A percentile compares a stretch with the other conserved stretches of the same genome.
These are phyloP conservation scores for Clunio marinus DNA, from an alignment of 2,888 invertebrate genomes.

Conservation along the genomic window DNA sequence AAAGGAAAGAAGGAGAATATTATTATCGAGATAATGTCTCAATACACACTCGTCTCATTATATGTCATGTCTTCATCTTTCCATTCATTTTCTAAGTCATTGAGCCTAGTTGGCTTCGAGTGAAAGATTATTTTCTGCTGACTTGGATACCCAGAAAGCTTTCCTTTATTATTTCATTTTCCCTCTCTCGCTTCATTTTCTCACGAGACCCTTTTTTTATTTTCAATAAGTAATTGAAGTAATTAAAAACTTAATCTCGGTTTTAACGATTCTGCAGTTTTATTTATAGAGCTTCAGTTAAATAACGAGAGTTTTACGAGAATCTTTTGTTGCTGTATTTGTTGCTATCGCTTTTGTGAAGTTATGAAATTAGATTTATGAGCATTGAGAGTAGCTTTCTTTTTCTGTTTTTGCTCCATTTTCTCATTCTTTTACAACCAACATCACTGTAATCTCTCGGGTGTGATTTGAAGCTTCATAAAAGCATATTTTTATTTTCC, in stretches of 20 bases:
- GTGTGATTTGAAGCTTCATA: slow-evolving; percentile 11
- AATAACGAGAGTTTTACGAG: background rate
- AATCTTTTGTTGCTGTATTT: no score
- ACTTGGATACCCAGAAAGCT: background rate
- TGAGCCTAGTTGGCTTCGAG: background rate
- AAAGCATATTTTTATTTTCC: slow-evolving; percentile 8
- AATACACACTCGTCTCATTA: background rate
- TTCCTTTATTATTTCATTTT: background rate
- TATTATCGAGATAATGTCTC: background rate
- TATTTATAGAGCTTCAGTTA: background rate
- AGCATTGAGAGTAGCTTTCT: slow-evolving; percentile 7
- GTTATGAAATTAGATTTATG: slow-evolving; percentile 17
- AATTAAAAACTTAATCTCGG: slow-evolving; percentile 24
- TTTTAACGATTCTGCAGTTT: background rate
- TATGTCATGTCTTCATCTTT: background rate
- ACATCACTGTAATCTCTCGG: slow-evolving; percentile 6
- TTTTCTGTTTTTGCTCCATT: background rate
- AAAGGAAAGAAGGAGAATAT: background rate
- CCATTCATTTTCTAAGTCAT: background rate
- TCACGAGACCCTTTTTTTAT: background rate
- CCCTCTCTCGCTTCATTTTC: no score
- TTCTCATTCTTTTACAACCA: background rate
- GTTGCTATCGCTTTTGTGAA: slow-evolving; percentile 8
- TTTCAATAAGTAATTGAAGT: slow-evolving; percentile 28
- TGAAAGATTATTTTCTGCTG: slow-evolving; percentile 8